These are phyloP conservation scores for Paedocypris sp. DNA, from an alignment of 2,113 vertebrate species.

Conservation along the genomic window DNA sequence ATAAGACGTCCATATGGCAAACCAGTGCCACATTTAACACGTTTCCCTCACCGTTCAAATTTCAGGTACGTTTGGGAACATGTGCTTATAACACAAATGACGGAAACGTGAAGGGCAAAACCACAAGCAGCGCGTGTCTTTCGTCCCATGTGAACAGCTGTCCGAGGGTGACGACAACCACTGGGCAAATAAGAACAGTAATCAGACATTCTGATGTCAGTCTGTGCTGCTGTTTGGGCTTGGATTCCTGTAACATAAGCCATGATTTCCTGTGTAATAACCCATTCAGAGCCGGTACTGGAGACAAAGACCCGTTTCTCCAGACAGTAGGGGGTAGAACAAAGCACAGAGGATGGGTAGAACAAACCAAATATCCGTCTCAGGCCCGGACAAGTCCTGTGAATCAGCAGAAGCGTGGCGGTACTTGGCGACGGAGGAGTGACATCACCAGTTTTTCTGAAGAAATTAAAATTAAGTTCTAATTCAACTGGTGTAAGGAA, in stretches of 20 bases:
- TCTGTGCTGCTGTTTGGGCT: background rate
- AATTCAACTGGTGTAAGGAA: conserved; percentile 9
- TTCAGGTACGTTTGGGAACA: no score
- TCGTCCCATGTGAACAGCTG: background rate
- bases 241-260: background rate
- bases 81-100: no score
- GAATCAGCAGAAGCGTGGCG: background rate
- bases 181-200: background rate
- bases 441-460: background rate
- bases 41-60: no score
- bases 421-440: background rate
- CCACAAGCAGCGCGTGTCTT: background rate
- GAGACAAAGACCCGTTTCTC: conserved; percentile 23
- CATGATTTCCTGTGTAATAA: conserved; percentile 12
- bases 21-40: no score
- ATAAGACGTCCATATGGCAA: no score
- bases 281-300: conserved; percentile 1
- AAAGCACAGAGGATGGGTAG: background rate
- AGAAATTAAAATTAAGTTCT: background rate
- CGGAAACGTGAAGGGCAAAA: background rate
- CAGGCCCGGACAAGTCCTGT: conserved; percentile 19
- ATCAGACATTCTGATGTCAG: background rate
- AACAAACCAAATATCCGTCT: background rate
- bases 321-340: conserved; percentile 5
- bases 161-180: background rate